These are phyloP conservation scores for Gastrophryne carolinensis DNA, from an alignment of 2,797 vertebrate genomes.

Conservation along the genomic window DNA sequence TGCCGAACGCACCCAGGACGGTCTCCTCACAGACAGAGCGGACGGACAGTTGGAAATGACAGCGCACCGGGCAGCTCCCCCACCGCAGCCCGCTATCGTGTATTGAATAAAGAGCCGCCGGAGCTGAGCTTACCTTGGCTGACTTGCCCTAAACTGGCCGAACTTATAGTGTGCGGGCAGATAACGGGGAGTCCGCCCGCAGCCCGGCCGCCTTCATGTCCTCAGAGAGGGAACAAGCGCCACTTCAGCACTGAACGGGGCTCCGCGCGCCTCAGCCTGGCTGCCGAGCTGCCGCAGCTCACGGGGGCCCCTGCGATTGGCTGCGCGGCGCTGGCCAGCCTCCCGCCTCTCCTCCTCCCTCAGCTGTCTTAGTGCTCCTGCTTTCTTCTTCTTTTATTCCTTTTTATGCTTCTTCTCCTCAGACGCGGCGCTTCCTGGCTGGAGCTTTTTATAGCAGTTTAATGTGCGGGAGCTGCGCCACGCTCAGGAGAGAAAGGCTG, in stretches of 20 bases:
- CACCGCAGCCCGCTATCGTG: conserved; percentile 19
- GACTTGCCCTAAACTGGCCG: conserved; percentile 71
- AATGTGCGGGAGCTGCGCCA: neutral
- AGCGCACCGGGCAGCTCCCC: too few species aligned
- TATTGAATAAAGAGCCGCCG: neutral
- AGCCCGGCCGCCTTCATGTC: conserved; percentile 65
- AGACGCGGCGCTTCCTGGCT: neutral
- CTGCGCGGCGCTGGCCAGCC: conserved; percentile 58
- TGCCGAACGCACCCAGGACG: too few species aligned
- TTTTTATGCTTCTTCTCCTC: conserved; percentile 1
- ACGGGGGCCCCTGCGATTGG: conserved; percentile 74
- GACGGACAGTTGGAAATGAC: too few species aligned
- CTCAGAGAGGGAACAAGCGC: conserved; percentile 59
- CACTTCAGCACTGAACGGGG: conserved; percentile 59
- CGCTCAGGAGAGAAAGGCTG: neutral
- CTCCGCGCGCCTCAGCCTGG: conserved; percentile 71
- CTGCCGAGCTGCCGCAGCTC: conserved; percentile 70
- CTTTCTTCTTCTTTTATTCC: conserved; percentile 22
- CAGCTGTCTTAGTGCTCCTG: conserved; percentile 26
- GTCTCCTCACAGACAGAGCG: too few species aligned
- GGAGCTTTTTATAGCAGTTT: neutral
- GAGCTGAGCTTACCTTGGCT: conserved; percentile 73
- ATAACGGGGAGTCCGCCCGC: conserved; percentile 58
- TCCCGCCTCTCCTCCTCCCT: neutral
- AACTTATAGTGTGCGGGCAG: conserved; percentile 60